phyloP scores from a whole-genome alignment of 2,888 invertebrate species.

The Stegophylla sp. region DNA sequence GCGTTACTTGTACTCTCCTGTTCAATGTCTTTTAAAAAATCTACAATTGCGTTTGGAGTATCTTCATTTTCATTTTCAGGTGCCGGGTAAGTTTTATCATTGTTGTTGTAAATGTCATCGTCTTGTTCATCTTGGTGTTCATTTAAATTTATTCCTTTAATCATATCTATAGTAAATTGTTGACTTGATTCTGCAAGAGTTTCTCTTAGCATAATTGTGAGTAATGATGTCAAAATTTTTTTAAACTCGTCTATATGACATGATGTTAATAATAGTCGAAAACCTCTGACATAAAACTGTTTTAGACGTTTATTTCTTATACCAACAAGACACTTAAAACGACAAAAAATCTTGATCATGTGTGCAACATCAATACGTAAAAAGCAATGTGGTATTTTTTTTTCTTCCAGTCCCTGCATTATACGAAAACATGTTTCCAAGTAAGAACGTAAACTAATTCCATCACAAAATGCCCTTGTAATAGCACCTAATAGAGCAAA shows the following conservation, averaged over 20 bases:
- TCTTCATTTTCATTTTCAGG: background rate
- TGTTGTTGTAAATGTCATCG: background rate
- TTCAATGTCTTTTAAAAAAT: constrained; percentile 11
- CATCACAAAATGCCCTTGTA: background rate
- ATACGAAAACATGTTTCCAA: background rate
- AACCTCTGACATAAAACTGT: constrained; percentile 16
- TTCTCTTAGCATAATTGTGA: constrained; percentile 20
- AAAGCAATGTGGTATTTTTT: background rate
- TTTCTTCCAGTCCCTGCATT: background rate
- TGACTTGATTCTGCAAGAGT: constrained; percentile 11
- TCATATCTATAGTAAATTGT: background rate
- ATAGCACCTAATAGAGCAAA: background rate
- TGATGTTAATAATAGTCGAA: constrained; percentile 5
- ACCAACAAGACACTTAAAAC: background rate
- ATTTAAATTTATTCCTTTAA: background rate
- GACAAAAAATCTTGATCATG: constrained; percentile 33
- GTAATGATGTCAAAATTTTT: background rate
- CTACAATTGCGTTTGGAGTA: background rate
- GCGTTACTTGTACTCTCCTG: background rate
- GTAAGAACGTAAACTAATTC: background rate
- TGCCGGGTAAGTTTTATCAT: background rate
- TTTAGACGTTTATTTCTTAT: constrained; percentile 3
- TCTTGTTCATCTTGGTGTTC: background rate
- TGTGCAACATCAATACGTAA: constrained; percentile 21
- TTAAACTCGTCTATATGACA: background rate